These are phyloP conservation scores for Otocyon megalotis DNA, from an alignment of 2,113 vertebrate genomes.

Conservation along the genomic window DNA sequence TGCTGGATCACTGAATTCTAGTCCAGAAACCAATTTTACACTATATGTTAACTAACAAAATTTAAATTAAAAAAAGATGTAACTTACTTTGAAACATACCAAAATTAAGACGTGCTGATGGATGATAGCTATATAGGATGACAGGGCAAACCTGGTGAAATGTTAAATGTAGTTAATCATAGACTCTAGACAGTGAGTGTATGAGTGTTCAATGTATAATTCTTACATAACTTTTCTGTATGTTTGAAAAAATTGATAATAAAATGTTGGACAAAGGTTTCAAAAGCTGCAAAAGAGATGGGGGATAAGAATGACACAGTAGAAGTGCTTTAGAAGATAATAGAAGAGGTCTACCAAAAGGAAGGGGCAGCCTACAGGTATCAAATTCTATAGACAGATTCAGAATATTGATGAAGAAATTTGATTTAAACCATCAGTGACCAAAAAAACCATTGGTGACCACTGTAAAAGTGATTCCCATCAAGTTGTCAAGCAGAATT, in stretches of 20 bases:
- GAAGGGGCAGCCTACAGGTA: background rate
- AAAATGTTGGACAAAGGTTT: background rate
- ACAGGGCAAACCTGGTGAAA: background rate
- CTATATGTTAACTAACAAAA: background rate
- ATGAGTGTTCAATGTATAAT: background rate
- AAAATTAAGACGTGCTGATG: background rate
- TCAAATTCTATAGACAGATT: background rate
- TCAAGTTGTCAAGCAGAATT: background rate
- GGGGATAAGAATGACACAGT: background rate
- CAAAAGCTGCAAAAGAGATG: background rate
- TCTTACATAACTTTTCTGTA: background rate
- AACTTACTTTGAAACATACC: background rate
- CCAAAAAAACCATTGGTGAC: background rate
- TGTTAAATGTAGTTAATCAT: background rate
- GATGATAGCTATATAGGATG: background rate
- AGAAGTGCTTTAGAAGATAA: background rate
- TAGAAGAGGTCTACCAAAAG: background rate
- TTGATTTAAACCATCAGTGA: background rate
- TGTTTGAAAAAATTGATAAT: constrained; percentile 33
- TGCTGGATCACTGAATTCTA: background rate
- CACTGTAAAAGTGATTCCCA: background rate
- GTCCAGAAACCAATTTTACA: background rate
- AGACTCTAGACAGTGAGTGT: background rate
- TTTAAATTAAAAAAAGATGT: background rate
- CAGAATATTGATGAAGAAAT: background rate